Evolutionary conservation across 2,113 vertebrate species (phyloP).

Genomic region (Bos taurus): ARS-UCD2.0 NC_037334.1:96345501-96346000

Average conservation of each 20-base stretch:
- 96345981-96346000: background rate
- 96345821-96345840: background rate
- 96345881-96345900: background rate
- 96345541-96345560: too few relatives aligned
- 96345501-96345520: too few relatives aligned
- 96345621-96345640: too few relatives aligned
- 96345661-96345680: too few relatives aligned
- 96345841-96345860: slow-evolving; percentile 24
- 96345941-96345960: background rate
- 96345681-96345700: too few relatives aligned
- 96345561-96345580: too few relatives aligned
- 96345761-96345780: background rate
- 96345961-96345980: slow-evolving; percentile 13
- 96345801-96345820: background rate
- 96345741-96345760: background rate
- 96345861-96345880: background rate
- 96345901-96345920: background rate
- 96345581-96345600: too few relatives aligned
- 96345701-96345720: background rate
- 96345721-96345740: background rate
- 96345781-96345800: background rate
- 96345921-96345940: background rate
- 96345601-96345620: too few relatives aligned
- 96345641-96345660: too few relatives aligned
- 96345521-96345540: too few relatives aligned